Base-by-base conservation (phyloP, 2,888 invertebrate genomes). In the Leptinotarsa tumamoca region DNA sequence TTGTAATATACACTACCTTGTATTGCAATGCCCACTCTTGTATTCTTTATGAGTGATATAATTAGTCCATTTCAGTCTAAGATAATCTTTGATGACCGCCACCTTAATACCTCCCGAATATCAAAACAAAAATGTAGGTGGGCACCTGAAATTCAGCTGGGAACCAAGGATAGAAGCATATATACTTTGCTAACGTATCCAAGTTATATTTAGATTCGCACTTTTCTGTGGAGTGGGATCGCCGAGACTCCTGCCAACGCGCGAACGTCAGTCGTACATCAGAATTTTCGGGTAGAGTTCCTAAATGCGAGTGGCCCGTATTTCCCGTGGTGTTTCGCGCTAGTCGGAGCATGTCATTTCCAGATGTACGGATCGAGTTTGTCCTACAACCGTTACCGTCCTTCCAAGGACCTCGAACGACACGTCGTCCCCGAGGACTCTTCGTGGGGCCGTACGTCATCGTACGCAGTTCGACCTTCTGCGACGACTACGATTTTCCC, bases 151-250 rank as follows among this genome's bases (percentile, higher is more conserved):
- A 77, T 80, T 82, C 75, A 72, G 79, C 74, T 79, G 78, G 82
- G 80, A 81, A 81, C 82, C 80, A 80, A 82, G 80, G 80, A 80
- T 78, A 80, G 81, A 78, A 82, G 80, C 80, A 80, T 80, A 43
- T 43, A 63, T 63, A 80, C 80, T 79, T 83, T 80, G 81, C 82
- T 72, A 50, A 82, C 84, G 84, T 83, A 81, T 83, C 82, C 80
- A 79, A 82, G 82, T 82, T 92, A 92, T 92, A 92, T 92, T 92
- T 92, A 92, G 92, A 91, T 89, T 90, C 90, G 90, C 91, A 91
- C 91, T 91, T 91, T 91, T 92, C 91, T 91, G 91, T 91, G 91
- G 88, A 89, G 90, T 89, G 76, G 75, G 80, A 74, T 73, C 83
- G 90, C 89, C 75, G 75, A 79, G 73, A 73, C 83, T 80, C 77